Percentiles rank a stretch among this genome's conserved stretches.
These are phyloP conservation scores for Heteropelma amictum DNA, from an alignment of 2,888 invertebrate species.

Conservation along the genomic window DNA sequence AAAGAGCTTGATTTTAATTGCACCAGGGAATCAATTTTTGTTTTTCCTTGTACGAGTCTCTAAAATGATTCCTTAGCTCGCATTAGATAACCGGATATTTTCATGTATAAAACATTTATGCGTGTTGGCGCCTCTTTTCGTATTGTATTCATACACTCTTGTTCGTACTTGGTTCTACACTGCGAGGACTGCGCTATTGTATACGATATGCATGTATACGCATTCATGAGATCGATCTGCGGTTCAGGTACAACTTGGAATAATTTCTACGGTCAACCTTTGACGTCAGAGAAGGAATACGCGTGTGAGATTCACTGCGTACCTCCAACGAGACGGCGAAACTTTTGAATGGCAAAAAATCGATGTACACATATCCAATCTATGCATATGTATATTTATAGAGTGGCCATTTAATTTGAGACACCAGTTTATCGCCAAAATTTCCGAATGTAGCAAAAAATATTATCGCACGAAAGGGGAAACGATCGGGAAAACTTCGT, in stretches of 20 bases:
- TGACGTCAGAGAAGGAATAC: conserved; percentile 63
- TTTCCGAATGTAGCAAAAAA: no score
- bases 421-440: no score
- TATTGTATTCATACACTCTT: neutral
- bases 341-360: conserved; percentile 20
- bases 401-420: no score
- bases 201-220: neutral
- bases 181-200: neutral
- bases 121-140: no score
- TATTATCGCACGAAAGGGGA: no score
- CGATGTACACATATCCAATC: neutral
- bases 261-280: conserved; percentile 66
- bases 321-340: conserved; percentile 31
- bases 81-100: no score
- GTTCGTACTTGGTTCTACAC: neutral
- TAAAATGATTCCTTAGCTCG: no score
- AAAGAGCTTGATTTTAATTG: no score
- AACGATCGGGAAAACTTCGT: no score
- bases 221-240: conserved; percentile 60
- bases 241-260: conserved; percentile 62
- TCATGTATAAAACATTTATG: no score
- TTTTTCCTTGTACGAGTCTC: no score
- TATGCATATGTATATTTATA: conserved; percentile 4
- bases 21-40: no score
- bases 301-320: neutral